Evolutionary conservation across 1,140 invertebrate species (phyloP).

Genomic region (Gonatopus flavifemur): DNA sequence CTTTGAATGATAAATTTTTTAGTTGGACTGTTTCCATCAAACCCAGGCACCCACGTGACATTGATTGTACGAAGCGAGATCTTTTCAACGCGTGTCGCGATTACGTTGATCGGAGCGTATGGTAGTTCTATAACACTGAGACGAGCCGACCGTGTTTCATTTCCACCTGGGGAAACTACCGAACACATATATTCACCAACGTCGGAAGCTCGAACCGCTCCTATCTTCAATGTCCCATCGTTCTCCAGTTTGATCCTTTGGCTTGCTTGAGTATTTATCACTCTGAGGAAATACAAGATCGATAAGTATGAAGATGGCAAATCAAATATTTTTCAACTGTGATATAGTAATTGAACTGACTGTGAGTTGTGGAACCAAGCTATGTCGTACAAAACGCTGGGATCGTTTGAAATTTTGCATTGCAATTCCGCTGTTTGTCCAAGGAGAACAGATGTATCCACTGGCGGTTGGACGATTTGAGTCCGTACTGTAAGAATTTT

Average conservation of each 20-base stretch:
- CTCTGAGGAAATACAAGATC: constrained; percentile 45
- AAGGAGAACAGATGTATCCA: constrained; percentile 83
- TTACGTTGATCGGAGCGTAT: constrained; percentile 84
- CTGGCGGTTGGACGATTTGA: constrained; percentile 88
- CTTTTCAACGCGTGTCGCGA: constrained; percentile 67
- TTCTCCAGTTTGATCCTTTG: constrained; percentile 70
- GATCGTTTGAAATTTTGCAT: constrained; percentile 92
- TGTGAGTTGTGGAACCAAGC: constrained; percentile 89
- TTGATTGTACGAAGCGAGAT: constrained; percentile 72
- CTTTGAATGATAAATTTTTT: constrained; percentile 92
- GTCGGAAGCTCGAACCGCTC: constrained; percentile 78
- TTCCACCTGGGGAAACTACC: constrained; percentile 84
- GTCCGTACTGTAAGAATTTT: constrained; percentile 82
- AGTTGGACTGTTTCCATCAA: constrained; percentile 95
- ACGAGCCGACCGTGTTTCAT: constrained; percentile 82
- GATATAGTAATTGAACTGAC: constrained; percentile 56
- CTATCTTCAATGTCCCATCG: constrained; percentile 79
- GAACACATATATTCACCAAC: constrained; percentile 82
- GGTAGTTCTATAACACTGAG: constrained; percentile 92
- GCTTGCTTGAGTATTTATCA: constrained; percentile 66
- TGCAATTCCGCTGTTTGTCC: constrained; percentile 88
- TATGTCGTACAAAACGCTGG: constrained; percentile 84
- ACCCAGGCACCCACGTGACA: constrained; percentile 91
- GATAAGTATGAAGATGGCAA: neutral
- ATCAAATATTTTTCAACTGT: neutral